A percentile compares a stretch with the other conserved stretches of the same genome.
Conservation (phyloP, 2,113 vertebrate species). For the Charadrius vociferus region DNA sequence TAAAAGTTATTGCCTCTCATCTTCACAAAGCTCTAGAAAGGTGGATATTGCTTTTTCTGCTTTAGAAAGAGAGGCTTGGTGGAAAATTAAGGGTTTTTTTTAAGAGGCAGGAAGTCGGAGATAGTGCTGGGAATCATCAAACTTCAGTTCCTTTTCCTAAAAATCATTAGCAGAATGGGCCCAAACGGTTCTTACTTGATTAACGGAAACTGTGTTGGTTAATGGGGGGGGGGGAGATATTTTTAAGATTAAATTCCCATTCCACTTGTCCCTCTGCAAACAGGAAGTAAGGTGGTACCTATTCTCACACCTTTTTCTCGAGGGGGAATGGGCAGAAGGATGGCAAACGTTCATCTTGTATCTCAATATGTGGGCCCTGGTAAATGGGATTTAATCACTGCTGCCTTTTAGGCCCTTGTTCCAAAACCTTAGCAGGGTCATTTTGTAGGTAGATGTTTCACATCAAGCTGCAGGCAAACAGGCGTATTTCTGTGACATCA, state of each 20-base stretch:
- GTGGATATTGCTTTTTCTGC: not conserved
- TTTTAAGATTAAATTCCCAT: not conserved
- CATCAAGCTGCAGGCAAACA: not conserved
- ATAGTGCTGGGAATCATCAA: not conserved
- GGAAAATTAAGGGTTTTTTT: not conserved
- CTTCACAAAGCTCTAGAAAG: not conserved
- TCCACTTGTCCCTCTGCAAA: not conserved
- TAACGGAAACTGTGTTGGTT: too few species aligned
- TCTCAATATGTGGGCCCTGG: not conserved
- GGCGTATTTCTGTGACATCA: not conserved
- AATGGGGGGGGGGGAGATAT: fast-evolving
- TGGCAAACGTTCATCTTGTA: not conserved
- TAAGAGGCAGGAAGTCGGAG: not conserved
- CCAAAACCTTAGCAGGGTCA: not conserved
- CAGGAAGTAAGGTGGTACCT: not conserved
- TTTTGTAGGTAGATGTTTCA: not conserved
- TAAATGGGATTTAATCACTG: not conserved
- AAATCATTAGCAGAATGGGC: not conserved
- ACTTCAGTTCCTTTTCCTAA: not conserved
- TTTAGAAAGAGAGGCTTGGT: not conserved
- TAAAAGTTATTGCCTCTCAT: not conserved
- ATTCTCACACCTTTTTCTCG: not conserved
- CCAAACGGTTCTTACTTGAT: not conserved
- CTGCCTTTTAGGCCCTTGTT: not conserved
- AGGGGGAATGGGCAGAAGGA: not conserved